Evolutionary conservation across 2,113 vertebrate genomes (phyloP).

Genomic region (Thymallus thymallus): DNA sequence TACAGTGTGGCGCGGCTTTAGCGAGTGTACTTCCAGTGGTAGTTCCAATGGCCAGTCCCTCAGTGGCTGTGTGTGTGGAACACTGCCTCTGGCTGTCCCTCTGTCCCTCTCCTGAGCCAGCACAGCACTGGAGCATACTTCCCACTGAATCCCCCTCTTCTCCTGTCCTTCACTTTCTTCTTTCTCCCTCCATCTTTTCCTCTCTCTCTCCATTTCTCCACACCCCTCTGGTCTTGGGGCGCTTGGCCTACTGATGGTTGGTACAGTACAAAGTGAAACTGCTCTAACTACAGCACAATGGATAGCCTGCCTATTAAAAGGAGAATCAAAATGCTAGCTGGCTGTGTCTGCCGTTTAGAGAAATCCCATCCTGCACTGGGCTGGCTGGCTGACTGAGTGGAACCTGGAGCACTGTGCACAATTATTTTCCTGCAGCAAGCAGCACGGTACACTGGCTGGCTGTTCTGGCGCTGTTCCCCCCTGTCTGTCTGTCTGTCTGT

Average conservation of each 20-base stretch:
- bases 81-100: conserved; percentile 65
- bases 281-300: conserved; percentile 28
- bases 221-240: conserved; percentile 13
- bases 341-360: conserved; percentile 66
- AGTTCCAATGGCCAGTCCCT: conserved; percentile 59
- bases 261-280: conserved; percentile 51
- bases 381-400: conserved; percentile 39
- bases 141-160: background rate
- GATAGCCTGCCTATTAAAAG: background rate
- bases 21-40: conserved; percentile 33
- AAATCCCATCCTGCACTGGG: conserved; percentile 54
- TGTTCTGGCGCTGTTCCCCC: conserved; percentile 21
- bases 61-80: conserved; percentile 64
- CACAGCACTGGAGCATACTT: background rate
- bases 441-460: background rate
- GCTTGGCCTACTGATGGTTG: conserved; percentile 49
- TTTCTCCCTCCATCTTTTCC: conserved; percentile 33
- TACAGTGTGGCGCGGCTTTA: conserved; percentile 24
- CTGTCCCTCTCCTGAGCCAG: conserved; percentile 40
- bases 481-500: conserved; percentile 50
- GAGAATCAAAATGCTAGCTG: conserved; percentile 28
- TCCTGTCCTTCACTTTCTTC: conserved; percentile 23
- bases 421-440: conserved; percentile 51
- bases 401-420: conserved; percentile 54
- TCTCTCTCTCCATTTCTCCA: conserved; percentile 16